A percentile compares a stretch with the other conserved stretches of the same genome.
Evolutionary conservation across 2,797 vertebrate genomes (phyloP).

Genomic region (Ispidina lecontei): DNA sequence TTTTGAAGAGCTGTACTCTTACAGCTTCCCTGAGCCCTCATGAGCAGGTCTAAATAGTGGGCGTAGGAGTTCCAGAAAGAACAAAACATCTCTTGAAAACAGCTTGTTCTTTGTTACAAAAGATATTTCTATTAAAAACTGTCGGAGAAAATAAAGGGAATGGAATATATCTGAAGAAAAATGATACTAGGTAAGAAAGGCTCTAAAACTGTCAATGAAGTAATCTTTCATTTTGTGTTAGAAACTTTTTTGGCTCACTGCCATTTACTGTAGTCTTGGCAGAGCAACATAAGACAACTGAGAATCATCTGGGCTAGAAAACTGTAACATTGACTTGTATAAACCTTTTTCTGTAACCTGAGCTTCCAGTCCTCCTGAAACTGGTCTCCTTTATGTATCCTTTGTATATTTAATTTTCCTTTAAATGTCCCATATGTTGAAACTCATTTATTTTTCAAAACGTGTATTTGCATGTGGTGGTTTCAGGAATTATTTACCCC

Average conservation of each 20-base stretch:
- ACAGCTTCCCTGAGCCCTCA: not conserved
- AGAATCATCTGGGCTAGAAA: not conserved
- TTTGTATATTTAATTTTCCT: not conserved
- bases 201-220: not conserved
- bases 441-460: not conserved
- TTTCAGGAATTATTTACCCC: not conserved
- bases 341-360: not conserved
- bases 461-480: not conserved
- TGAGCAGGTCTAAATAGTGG: not conserved
- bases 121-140: not conserved
- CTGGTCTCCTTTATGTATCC: not conserved
- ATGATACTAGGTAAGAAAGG: not conserved
- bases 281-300: not conserved
- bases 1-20: slow-evolving; percentile 32
- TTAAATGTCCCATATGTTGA: not conserved
- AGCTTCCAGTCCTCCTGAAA: not conserved
- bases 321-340: not conserved
- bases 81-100: slow-evolving; percentile 23
- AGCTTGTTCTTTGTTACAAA: not conserved
- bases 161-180: not conserved
- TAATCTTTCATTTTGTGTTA: not conserved
- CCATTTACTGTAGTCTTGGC: not conserved
- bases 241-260: not conserved
- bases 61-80: not conserved
- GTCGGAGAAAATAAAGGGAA: not conserved